phyloP scores from a whole-genome alignment of 2,888 invertebrate species.

The Sericinus montela region DNA sequence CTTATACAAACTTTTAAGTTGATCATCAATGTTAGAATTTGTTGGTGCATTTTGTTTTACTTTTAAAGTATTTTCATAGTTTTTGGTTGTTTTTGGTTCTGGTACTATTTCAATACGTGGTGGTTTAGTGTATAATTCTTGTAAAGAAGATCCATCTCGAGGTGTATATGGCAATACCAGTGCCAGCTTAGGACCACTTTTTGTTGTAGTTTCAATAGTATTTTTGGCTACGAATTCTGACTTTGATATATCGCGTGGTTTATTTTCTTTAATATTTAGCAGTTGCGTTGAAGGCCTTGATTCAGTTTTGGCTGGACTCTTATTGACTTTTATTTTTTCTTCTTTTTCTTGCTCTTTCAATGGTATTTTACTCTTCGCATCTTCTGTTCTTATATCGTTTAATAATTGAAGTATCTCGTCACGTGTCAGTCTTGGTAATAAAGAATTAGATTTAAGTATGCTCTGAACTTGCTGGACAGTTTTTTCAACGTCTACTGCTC shows the following conservation, averaged over 20 bases:
- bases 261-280: slow-evolving; percentile 29
- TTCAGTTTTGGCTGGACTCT: neutral
- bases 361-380: slow-evolving; percentile 46
- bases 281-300: slow-evolving; percentile 18
- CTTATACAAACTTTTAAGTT: slow-evolving; percentile 39
- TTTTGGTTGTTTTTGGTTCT: slow-evolving; percentile 47
- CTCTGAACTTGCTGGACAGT: slow-evolving; percentile 84
- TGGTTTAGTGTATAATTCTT: slow-evolving; percentile 83
- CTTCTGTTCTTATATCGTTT: slow-evolving; percentile 81
- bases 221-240: slow-evolving; percentile 29
- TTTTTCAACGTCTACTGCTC: slow-evolving; percentile 73
- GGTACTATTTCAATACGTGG: slow-evolving; percentile 80
- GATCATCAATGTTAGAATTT: slow-evolving; percentile 34
- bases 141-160: slow-evolving; percentile 75
- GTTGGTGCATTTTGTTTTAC: slow-evolving; percentile 30
- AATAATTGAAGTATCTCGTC: slow-evolving; percentile 83
- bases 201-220: slow-evolving; percentile 48
- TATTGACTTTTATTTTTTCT: neutral
- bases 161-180: slow-evolving; percentile 83
- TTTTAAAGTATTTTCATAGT: slow-evolving; percentile 35
- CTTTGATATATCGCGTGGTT: slow-evolving; percentile 25
- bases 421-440: slow-evolving; percentile 81
- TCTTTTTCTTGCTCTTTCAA: slow-evolving; percentile 16
- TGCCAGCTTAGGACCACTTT: slow-evolving; percentile 72
- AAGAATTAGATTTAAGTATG: slow-evolving; percentile 79